These are phyloP conservation scores for Matsumurasca onukii DNA, from an alignment of 1,140 invertebrate species.

Conservation along the genomic window DNA sequence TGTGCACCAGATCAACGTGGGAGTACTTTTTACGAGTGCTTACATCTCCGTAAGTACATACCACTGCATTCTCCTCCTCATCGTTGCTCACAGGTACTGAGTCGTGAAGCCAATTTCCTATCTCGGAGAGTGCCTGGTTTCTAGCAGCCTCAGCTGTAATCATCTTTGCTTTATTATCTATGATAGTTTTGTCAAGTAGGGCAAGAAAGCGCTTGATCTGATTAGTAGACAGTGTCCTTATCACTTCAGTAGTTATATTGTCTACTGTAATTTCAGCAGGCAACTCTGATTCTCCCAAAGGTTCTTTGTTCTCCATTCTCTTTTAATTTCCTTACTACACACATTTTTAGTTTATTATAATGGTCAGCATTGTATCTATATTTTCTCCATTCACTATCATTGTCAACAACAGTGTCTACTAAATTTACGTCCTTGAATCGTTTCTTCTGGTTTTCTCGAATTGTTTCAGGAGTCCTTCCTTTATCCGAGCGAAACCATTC, in stretches of 20 bases:
- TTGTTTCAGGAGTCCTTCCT: conserved; percentile 87
- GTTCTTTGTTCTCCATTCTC: conserved; percentile 87
- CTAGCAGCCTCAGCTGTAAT: conserved; percentile 70
- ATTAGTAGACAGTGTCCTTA: conserved; percentile 75
- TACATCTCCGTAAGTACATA: conserved; percentile 89
- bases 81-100: conserved; percentile 93
- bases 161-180: conserved; percentile 69
- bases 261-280: conserved; percentile 52
- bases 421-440: conserved; percentile 91
- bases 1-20: conserved; percentile 91
- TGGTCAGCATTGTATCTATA: conserved; percentile 75
- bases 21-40: conserved; percentile 87
- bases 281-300: conserved; percentile 60
- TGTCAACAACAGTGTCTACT: conserved; percentile 89
- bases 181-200: conserved; percentile 81
- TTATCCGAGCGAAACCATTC: conserved; percentile 96
- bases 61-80: conserved; percentile 81
- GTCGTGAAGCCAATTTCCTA: conserved; percentile 93
- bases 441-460: conserved; percentile 89
- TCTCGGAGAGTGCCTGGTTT: conserved; percentile 81
- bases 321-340: conserved; percentile 95
- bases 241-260: conserved; percentile 72
- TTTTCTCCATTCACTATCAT: conserved; percentile 90
- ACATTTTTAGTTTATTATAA: conserved; percentile 93
- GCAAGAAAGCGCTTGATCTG: conserved; percentile 84